Base-by-base conservation (phyloP, 2,797 vertebrate genomes). In the Podarcis lilfordi region DNA sequence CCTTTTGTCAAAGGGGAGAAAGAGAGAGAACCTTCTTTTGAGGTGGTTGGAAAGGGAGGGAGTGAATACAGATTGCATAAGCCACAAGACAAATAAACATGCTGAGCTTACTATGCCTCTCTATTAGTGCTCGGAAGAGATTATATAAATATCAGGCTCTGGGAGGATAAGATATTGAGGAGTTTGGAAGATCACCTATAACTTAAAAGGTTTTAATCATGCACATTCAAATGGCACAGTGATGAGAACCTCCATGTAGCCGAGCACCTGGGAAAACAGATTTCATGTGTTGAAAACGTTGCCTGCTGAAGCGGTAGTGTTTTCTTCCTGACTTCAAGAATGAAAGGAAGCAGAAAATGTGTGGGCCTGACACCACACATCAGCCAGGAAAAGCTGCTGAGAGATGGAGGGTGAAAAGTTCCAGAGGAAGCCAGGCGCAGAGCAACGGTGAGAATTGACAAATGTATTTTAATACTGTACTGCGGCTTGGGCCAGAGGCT, bases 41-140 rank as follows among this genome's bases (percentile, higher is more conserved):
- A 85, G 35, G 15, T 8, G 32, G 76, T 50, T 59, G 21, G 19
- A 29, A 21, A 7, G 86, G 85, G 87, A 61, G 10, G 61, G 55
- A 91, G 50, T 74, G 85, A 61, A 84, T 87, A 66, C 35, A 91
- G 84, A 84, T 93, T 91, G 88, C 29, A 74, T 77, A 93, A 94
- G 88, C 84, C 86, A 81, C 89, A 94, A 92, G 45, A 91, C 5
- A 92, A 95, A 93, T 59, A 94, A 94, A 88, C 35, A 82, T 84
- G 32, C 79, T 91, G 88, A 84, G n/a, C 15, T 90, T 92, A 91
- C 89, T 85, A 93, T 45, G 29, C 64, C 84, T 90, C 32, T 76
- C 19, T 84, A 29, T 82, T 93, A 92, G 88, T 94, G 32, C 71
- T 92, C 78, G 77, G 90, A 93, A 94, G 82, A 87, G 91, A 91